These are phyloP conservation scores for Zygogramma bicolorata DNA, from an alignment of 2,888 invertebrate genomes.

Conservation along the genomic window DNA sequence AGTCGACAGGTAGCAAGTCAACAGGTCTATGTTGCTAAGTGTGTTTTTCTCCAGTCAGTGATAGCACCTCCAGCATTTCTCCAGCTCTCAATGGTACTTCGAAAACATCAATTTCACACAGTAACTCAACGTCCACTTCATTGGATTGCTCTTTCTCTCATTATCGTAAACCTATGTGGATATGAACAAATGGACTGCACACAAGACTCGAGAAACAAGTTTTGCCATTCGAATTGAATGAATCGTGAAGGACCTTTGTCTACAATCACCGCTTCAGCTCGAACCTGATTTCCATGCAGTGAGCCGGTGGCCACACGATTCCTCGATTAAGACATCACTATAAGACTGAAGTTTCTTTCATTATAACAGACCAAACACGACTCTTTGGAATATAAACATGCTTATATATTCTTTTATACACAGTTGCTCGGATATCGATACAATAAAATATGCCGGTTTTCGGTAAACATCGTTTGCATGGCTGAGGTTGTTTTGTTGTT, in stretches of 20 bases:
- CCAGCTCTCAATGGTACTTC: neutral
- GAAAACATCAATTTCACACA: neutral
- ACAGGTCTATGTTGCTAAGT: too few species aligned
- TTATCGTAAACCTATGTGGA: neutral
- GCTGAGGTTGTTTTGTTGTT: constrained; percentile 42
- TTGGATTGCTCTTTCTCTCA: neutral
- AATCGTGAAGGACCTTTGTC: constrained; percentile 18
- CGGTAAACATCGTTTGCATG: constrained; percentile 52
- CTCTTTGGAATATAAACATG: constrained; percentile 58
- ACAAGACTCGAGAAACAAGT: neutral
- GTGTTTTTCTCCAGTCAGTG: too few species aligned
- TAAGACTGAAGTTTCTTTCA: constrained; percentile 52
- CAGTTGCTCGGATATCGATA: constrained; percentile 55
- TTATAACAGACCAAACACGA: constrained; percentile 62
- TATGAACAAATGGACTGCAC: constrained; percentile 2
- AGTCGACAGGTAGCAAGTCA: too few species aligned
- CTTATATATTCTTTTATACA: constrained; percentile 59
- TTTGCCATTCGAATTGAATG: neutral
- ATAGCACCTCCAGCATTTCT: too few species aligned
- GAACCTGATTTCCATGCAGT: constrained; percentile 30
- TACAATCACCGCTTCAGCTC: neutral
- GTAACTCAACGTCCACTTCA: neutral
- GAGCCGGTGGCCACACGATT: constrained; percentile 58
- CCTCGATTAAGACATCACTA: constrained; percentile 61
- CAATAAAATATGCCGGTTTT: constrained; percentile 60